Base-by-base conservation (phyloP, 2,113 vertebrate genomes). In the Mohoua ochrocephala region DNA sequence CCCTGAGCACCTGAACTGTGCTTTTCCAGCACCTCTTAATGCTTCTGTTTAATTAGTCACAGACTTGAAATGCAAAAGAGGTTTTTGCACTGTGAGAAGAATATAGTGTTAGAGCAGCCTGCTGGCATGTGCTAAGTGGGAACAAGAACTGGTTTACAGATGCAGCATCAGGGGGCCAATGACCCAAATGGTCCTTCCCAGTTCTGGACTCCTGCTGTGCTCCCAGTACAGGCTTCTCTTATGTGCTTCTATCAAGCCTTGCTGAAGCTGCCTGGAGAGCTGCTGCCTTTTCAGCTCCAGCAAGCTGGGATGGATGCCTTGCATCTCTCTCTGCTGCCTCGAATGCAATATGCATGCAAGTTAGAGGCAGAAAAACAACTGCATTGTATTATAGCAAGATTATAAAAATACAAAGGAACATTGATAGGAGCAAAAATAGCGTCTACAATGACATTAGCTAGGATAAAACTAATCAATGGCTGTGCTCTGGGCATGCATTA, bases 391-490 rank as follows among this genome's bases (percentile, higher is more conserved):
- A 91, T 35, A 95, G 77, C 24, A 83, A 91, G 84, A 94, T 63
- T 78, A 92, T 59, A 91, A 94, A 97, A 94, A 93, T 61, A 88
- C 61, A 87, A 96, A 95, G 33, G 47, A 64, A 59, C 63, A 94
- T 35, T 53, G 80, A 94, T 63, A 85, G 87, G 50, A 89, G 63
- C 93, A 93, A 94, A 96, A 97, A 95, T 94, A 97, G 84, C 33
- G 31, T 77, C 93, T 83, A 52, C 90, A 95, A 93, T 94, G 84
- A 90, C 94, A 95, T 84, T 90, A 96, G 59, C 79, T 91, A 93
- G 94, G 89, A 93, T 94, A 94, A 96, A 97, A 76, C 61, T 91
- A 96, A 97, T 97, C 95, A 97, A 97, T 95, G 4, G 13, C 52
- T 64, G 74, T 94, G 87, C 95, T 91, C 84, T 85, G 87, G 95